These are phyloP conservation scores for Leptothorax acervorum DNA, from an alignment of 2,888 invertebrate genomes.

Conservation along the genomic window DNA sequence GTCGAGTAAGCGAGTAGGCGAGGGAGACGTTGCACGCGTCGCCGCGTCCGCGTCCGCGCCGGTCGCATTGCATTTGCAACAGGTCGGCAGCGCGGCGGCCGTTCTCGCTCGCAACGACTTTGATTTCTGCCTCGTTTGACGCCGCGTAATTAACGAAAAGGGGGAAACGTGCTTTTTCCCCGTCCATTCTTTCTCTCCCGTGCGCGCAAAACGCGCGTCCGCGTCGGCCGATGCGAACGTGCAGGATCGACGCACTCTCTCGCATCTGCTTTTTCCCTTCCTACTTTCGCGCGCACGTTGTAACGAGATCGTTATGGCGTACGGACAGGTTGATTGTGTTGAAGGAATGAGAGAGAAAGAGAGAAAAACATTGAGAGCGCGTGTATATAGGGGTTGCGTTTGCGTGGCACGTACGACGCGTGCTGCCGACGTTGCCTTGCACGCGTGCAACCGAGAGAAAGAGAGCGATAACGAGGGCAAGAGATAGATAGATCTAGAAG, in stretches of 20 bases:
- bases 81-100: slow-evolving; percentile 29
- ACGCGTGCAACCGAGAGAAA: slow-evolving; percentile 54
- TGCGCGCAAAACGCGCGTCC: slow-evolving; percentile 28
- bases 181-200: slow-evolving; percentile 24
- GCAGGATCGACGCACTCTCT: slow-evolving; percentile 35
- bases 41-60: neutral
- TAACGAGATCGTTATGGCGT: slow-evolving; percentile 34
- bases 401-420: slow-evolving; percentile 63
- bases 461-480: slow-evolving; percentile 55
- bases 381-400: slow-evolving; percentile 41
- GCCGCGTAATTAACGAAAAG: slow-evolving; percentile 53
- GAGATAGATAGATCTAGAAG: neutral
- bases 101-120: slow-evolving; percentile 25
- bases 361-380: slow-evolving; percentile 1
- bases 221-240: slow-evolving; percentile 24
- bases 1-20: neutral
- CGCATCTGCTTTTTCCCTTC: slow-evolving; percentile 62
- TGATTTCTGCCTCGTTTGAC: slow-evolving; percentile 62
- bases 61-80: slow-evolving; percentile 48
- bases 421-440: slow-evolving; percentile 31
- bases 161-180: neutral
- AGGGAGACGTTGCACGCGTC: slow-evolving; percentile 48
- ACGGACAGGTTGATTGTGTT: slow-evolving; percentile 62
- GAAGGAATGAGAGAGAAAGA: slow-evolving; percentile 47
- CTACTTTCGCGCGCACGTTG: slow-evolving; percentile 63